Base-by-base conservation (phyloP, 2,113 vertebrate genomes). In the Indicator maculatus region DNA sequence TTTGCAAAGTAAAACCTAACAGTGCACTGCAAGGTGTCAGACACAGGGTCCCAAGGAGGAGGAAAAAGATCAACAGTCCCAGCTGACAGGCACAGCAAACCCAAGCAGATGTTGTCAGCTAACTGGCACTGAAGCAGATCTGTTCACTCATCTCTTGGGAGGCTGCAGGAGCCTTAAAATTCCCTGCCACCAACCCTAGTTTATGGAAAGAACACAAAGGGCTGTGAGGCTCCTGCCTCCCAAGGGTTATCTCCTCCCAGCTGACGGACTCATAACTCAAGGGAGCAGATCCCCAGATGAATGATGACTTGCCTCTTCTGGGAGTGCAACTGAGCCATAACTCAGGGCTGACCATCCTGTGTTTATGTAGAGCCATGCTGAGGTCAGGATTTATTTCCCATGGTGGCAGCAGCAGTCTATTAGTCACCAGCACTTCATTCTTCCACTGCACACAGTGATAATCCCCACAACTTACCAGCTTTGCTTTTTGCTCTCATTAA, bases 351-450 rank as follows among this genome's bases (percentile, higher is more conserved):
- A 83, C 64, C 93, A 93, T 65, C 88, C 24, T 26, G 55, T 91
- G 85, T 94, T 96, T 93, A 90, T 1, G 5, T 7, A 91, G 79
- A 94, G 77, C 90, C 86, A 47, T 85, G 82, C 86, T 78, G 88
- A 91, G 91, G 94, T 86, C 91, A 90, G 47, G 93, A 96, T 89
- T 93, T 92, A 90, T 80, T 93, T 87, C 90, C 67, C 53, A 94
- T 64, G 74, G 45, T 79, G 95, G 88, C 53, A 95, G 88, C 64
- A 88, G 78, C 91, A 95, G 52, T 41, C 64, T 70, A 91, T 95
- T 80, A 96, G 88, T 95, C 93, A 95, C 88, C 81, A 90, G 83
- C 94, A 95, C 92, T 93, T 88, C 70, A 86, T 93, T 93, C 80
- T 90, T 88, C 2, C 31, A 96, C 94, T 90, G 74, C 77, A 91